These are phyloP conservation scores for Varroa destructor DNA, from an alignment of 1,140 invertebrate genomes.

Conservation along the genomic window DNA sequence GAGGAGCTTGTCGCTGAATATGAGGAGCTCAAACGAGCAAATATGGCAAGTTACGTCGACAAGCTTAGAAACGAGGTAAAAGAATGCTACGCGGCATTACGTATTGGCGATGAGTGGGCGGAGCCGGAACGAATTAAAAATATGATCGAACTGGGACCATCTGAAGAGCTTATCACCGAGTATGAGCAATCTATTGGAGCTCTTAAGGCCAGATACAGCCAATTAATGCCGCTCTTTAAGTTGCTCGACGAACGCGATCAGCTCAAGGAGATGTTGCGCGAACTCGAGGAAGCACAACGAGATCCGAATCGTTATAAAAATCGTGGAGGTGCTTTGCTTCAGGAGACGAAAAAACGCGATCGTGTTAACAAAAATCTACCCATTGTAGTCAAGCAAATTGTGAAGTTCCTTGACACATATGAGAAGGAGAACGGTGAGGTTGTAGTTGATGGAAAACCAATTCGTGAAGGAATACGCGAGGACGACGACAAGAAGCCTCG, in stretches of 20 bases:
- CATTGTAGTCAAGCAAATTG: conserved; percentile 5
- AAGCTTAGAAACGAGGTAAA: neutral
- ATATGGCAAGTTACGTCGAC: conserved; percentile 9
- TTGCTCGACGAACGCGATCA: neutral
- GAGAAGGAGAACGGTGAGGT: neutral
- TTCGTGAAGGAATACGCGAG: neutral
- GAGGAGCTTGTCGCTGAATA: conserved; percentile 16
- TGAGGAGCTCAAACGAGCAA: conserved; percentile 6
- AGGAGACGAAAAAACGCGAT: conserved; percentile 15
- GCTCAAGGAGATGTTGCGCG: conserved; percentile 2
- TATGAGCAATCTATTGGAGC: neutral
- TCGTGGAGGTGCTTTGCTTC: neutral
- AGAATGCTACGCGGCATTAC: neutral
- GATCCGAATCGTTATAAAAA: conserved; percentile 14
- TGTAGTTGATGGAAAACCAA: neutral
- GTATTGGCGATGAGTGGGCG: neutral
- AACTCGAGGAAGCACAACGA: conserved; percentile 13
- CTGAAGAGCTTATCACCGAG: neutral
- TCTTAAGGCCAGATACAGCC: neutral
- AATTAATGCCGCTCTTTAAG: conserved; percentile 6
- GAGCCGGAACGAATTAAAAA: neutral
- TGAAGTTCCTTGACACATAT: conserved; percentile 15
- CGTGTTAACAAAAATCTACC: conserved; percentile 20
- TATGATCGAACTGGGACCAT: neutral
- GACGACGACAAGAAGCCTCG: conserved; percentile 3